These are phyloP conservation scores for Plebejus melissa DNA, from an alignment of 2,888 invertebrate genomes.

Conservation along the genomic window DNA sequence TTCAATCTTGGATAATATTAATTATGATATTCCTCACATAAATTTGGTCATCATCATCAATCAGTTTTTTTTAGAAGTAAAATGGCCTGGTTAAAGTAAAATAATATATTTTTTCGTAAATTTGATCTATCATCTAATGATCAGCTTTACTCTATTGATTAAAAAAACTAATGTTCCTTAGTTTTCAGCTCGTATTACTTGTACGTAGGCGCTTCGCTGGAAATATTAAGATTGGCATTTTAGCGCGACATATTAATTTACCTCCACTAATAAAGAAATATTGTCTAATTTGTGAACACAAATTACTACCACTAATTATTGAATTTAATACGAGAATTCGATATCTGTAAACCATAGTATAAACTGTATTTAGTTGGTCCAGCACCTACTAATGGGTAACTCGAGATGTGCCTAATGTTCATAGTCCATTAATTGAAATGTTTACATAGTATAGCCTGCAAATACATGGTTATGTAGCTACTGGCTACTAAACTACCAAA, in stretches of 20 bases:
- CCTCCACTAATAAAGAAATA: not conserved
- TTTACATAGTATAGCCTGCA: too few species aligned
- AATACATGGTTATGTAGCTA: not conserved
- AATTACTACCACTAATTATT: not conserved
- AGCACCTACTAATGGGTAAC: not conserved
- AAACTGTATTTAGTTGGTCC: not conserved
- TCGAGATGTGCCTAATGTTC: not conserved
- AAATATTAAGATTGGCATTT: not conserved
- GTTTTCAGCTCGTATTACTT: too few species aligned
- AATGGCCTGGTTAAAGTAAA: too few species aligned
- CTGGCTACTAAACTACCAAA: not conserved
- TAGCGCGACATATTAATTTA: not conserved
- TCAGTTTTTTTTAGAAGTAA: too few species aligned
- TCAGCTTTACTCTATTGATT: too few species aligned
- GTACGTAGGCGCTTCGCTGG: too few species aligned
- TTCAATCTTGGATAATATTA: conserved; percentile 2
- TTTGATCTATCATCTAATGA: too few species aligned
- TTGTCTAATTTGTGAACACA: not conserved
- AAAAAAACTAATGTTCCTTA: too few species aligned
- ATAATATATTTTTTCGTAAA: too few species aligned
- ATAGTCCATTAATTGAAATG: not conserved
- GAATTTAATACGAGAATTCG: not conserved
- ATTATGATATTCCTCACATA: not conserved
- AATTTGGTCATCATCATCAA: not conserved
- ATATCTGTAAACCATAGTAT: not conserved